phyloP scores from a whole-genome alignment of 1,140 invertebrate species.

The Ceratosolen solmsi region DNA sequence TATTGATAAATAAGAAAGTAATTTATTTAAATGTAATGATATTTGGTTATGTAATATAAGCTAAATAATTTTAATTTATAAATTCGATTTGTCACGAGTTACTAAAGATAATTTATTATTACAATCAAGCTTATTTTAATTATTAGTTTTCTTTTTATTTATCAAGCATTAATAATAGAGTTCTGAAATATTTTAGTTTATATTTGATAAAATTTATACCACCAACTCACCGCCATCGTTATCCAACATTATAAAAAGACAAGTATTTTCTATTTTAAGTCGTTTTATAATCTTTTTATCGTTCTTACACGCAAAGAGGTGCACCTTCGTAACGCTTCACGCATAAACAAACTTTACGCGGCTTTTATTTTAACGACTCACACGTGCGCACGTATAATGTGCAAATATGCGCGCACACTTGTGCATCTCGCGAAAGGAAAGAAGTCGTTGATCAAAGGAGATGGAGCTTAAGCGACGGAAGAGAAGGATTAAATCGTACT shows the following conservation, averaged over 20 bases:
- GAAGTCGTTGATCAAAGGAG: constrained; percentile 3
- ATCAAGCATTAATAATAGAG: neutral
- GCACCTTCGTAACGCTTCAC: neutral
- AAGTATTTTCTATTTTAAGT: constrained; percentile 16
- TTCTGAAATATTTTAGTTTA: neutral
- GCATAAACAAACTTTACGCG: constrained; percentile 25
- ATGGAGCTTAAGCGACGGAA: neutral
- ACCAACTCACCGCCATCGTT: neutral
- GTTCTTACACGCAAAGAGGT: neutral
- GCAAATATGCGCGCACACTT: neutral
- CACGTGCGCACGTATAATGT: constrained; percentile 6
- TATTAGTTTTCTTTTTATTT: too few species aligned
- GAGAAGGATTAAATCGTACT: neutral
- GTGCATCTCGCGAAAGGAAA: constrained; percentile 1
- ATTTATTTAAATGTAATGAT: too few species aligned
- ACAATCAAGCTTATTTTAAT: neutral
- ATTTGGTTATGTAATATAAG: too few species aligned
- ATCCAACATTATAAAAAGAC: constrained; percentile 2
- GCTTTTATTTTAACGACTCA: constrained; percentile 43
- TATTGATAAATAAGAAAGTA: too few species aligned
- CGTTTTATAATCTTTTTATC: constrained; percentile 32
- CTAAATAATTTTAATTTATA: too few species aligned
- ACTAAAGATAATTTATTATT: neutral
- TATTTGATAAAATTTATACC: neutral
- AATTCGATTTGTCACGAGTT: too few species aligned